These are phyloP conservation scores for Stichodactyla helianthus DNA, from an alignment of 64 coral and sea anemone genomes.

Conservation along the genomic window DNA sequence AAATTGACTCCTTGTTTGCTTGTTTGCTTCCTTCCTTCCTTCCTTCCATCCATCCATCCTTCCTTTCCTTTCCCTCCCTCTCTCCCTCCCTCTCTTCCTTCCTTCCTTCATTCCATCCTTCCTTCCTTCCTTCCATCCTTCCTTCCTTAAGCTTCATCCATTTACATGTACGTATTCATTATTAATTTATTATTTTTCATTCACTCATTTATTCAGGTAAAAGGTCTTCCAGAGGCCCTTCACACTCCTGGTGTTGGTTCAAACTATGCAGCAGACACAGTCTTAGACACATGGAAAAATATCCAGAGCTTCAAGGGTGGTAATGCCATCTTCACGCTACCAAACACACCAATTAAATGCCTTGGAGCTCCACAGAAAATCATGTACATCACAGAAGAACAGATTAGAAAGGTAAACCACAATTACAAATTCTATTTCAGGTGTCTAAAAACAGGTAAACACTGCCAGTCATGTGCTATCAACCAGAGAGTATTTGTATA, in stretches of 20 bases:
- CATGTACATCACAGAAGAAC: conserved; percentile 92
- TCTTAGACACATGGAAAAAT: conserved; percentile 89
- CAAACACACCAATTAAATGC: conserved; percentile 91
- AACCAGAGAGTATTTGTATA: background rate
- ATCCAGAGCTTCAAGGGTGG: conserved; percentile 87
- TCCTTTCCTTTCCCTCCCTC: too few species aligned
- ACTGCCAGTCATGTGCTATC: background rate
- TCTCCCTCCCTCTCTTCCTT: too few species aligned
- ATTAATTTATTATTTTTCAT: too few species aligned
- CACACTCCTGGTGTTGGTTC: conserved; percentile 72
- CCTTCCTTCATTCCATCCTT: too few species aligned
- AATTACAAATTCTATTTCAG: background rate
- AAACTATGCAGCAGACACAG: conserved; percentile 82
- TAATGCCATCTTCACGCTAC: conserved; percentile 93
- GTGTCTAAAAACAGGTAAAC: too few species aligned
- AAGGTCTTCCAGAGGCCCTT: conserved; percentile 72
- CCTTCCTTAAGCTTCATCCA: too few species aligned
- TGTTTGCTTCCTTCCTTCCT: too few species aligned
- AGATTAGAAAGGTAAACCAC: conserved; percentile 66
- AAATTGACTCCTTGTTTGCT: too few species aligned
- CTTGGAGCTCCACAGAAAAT: conserved; percentile 96
- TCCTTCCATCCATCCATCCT: too few species aligned
- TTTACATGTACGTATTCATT: too few species aligned
- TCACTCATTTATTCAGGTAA: conserved; percentile 35
- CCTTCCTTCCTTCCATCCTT: too few species aligned